Conservation (phyloP, 2,888 invertebrate species). For the Lasioglossum figueresi region DNA sequence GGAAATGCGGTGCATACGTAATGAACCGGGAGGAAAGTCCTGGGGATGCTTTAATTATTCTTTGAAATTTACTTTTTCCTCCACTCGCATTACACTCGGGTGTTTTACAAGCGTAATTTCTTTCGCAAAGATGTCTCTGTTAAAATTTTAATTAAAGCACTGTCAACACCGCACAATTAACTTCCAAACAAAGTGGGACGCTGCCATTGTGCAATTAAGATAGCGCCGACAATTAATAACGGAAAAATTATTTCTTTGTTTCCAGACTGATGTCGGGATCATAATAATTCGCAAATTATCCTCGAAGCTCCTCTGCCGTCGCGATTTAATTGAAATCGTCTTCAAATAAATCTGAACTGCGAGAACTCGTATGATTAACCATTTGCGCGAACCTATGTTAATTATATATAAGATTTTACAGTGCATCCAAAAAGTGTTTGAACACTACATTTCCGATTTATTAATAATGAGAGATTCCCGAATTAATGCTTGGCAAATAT, state of each 20-base stretch:
- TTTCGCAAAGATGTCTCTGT: conserved; percentile 20
- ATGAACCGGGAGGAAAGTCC: conserved; percentile 47
- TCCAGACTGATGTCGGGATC: no score
- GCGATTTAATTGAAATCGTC: not conserved
- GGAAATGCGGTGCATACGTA: conserved; percentile 48
- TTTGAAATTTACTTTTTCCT: conserved; percentile 40
- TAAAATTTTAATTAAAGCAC: conserved; percentile 42
- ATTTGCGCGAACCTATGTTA: not conserved
- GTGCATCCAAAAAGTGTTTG: no score
- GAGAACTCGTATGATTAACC: not conserved
- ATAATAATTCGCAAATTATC: not conserved
- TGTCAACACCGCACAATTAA: conserved; percentile 10
- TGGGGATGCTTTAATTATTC: conserved; percentile 37
- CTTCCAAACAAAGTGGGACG: conserved; percentile 4
- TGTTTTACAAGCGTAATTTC: conserved; percentile 14
- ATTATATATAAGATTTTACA: not conserved
- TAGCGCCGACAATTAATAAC: not conserved
- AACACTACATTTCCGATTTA: no score
- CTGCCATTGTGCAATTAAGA: not conserved
- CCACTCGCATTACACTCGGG: not conserved
- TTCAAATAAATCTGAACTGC: not conserved
- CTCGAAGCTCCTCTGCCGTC: not conserved
- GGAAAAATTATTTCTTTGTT: not conserved
- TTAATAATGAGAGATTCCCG: no score
- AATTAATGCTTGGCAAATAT: not conserved